phyloP scores from a whole-genome alignment of 2,797 vertebrate genomes.

The Anisognathus igniventris region DNA sequence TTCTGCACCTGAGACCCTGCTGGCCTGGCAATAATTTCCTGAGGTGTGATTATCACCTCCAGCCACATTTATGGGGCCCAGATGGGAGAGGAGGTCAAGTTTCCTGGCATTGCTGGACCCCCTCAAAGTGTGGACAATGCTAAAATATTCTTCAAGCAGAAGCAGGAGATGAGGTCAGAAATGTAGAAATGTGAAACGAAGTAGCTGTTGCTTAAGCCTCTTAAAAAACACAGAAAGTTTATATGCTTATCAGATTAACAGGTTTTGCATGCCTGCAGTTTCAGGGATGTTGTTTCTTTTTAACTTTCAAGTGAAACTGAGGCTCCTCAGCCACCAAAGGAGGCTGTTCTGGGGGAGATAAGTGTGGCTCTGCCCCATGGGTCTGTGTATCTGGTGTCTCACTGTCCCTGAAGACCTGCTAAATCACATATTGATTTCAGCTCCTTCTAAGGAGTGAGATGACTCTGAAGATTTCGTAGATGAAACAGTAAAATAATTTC shows the following conservation, averaged over 20 bases:
- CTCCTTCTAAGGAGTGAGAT: not conserved
- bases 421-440: not conserved
- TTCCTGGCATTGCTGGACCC: not conserved
- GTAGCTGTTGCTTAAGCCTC: not conserved
- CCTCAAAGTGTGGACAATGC: fast-evolving
- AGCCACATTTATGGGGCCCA: not conserved
- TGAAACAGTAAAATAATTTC: not conserved
- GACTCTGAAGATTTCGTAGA: not conserved
- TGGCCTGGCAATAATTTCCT: not conserved
- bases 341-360: not conserved
- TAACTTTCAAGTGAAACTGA: not conserved
- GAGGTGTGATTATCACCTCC: not conserved
- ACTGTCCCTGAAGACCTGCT: not conserved
- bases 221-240: not conserved
- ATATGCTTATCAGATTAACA: not conserved
- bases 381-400: not conserved
- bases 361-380: not conserved
- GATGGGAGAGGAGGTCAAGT: not conserved
- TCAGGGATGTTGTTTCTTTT: not conserved
- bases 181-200: not conserved
- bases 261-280: not conserved
- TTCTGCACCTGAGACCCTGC: not conserved
- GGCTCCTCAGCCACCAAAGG: not conserved
- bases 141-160: not conserved
- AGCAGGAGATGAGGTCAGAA: not conserved